Percentiles rank a stretch among this genome's conserved stretches.
Conservation (phyloP, 2,797 vertebrate species). For the Catharus ustulatus region DNA sequence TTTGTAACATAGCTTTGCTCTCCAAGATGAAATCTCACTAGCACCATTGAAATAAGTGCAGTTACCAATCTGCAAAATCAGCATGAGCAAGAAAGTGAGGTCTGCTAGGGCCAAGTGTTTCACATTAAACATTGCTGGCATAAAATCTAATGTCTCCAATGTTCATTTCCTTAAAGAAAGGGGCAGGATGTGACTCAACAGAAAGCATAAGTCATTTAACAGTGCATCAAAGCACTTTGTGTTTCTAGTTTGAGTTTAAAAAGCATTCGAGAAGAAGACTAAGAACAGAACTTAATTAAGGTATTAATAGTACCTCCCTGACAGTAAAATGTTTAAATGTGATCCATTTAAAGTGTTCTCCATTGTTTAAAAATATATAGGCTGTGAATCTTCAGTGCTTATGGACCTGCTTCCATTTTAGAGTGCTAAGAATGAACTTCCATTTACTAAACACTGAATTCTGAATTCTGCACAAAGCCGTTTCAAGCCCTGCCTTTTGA, state of each 20-base stretch:
- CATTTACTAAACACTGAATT: background rate
- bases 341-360: background rate
- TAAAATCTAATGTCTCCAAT: background rate
- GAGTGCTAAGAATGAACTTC: background rate
- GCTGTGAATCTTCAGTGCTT: background rate
- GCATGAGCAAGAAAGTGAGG: background rate
- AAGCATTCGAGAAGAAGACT: background rate
- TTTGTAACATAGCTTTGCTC: background rate
- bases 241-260: background rate
- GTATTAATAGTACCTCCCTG: background rate
- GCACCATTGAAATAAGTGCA: background rate
- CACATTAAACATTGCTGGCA: constrained; percentile 33
- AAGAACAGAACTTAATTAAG: background rate
- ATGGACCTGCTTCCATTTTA: background rate
- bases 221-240: background rate
- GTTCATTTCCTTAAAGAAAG: background rate
- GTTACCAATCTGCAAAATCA: background rate
- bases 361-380: background rate
- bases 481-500: background rate
- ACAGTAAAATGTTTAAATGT: background rate
- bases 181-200: constrained; percentile 23
- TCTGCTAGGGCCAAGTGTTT: background rate
- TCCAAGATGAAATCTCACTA: background rate
- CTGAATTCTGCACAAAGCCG: background rate
- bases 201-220: background rate